phyloP scores from a whole-genome alignment of 2,797 vertebrate species.

The Molossus alvarezi region DNA sequence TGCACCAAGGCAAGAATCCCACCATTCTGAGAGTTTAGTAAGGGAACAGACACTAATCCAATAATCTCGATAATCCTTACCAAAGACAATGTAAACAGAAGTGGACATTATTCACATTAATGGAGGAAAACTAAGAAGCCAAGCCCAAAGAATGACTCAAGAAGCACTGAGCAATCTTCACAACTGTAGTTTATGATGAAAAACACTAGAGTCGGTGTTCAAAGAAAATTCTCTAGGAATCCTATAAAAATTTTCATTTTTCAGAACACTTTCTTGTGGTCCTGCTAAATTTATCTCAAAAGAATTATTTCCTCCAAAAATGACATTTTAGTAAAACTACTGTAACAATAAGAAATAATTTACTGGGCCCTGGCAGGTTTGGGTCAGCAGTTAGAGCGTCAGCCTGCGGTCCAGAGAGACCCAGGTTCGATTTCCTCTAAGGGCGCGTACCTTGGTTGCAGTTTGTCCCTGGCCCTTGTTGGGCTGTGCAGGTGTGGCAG shows the following conservation, averaged over 20 bases:
- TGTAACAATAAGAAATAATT: slow-evolving; percentile 18
- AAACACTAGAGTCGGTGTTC: neutral
- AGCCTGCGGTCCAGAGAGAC: no score
- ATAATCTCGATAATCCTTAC: neutral
- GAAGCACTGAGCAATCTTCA: neutral
- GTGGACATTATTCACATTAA: neutral
- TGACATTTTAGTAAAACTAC: slow-evolving; percentile 21
- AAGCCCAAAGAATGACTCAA: neutral
- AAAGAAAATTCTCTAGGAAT: slow-evolving; percentile 51
- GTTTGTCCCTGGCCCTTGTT: no score
- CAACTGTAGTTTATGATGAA: neutral
- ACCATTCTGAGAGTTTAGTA: slow-evolving; percentile 44
- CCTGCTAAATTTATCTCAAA: neutral
- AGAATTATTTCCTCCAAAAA: slow-evolving; percentile 59
- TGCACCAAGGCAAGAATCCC: neutral
- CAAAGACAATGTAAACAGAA: neutral
- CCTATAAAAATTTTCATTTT: neutral
- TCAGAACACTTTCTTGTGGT: neutral
- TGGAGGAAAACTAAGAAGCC: neutral
- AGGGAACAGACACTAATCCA: slow-evolving; percentile 35
- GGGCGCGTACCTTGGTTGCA: no score
- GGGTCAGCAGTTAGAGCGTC: no score
- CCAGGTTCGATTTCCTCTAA: no score
- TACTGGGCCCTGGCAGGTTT: neutral
- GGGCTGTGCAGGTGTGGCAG: no score